These are phyloP conservation scores for Nymphalis c-album DNA, from an alignment of 2,888 invertebrate genomes.

Conservation along the genomic window DNA sequence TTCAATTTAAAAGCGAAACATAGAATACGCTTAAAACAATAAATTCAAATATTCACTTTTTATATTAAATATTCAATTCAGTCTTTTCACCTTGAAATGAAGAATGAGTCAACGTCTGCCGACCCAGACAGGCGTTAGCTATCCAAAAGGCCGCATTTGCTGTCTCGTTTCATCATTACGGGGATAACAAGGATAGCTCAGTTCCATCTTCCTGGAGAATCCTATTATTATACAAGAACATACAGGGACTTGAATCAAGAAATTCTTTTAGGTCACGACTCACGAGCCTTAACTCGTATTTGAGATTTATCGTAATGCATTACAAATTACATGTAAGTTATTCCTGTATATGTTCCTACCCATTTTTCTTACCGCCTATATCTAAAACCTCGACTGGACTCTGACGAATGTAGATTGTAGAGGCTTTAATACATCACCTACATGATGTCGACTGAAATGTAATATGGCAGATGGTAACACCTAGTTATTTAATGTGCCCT, in stretches of 20 bases:
- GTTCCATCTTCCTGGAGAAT: slow-evolving; percentile 20
- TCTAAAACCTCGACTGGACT: no score
- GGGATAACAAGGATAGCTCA: slow-evolving; percentile 11
- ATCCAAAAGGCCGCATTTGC: slow-evolving; percentile 39
- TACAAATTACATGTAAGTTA: no score
- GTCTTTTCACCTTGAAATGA: slow-evolving; percentile 40
- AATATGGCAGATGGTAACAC: no score
- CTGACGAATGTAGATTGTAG: no score
- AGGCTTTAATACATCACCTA: no score
- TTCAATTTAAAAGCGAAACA: neutral
- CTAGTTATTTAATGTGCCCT: neutral
- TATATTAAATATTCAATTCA: slow-evolving; percentile 20
- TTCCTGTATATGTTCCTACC: no score
- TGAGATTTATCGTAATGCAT: no score
- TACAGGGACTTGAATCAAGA: slow-evolving; percentile 1
- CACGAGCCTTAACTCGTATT: neutral
- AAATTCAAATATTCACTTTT: slow-evolving; percentile 17
- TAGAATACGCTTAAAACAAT: slow-evolving; percentile 4
- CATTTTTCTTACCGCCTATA: no score
- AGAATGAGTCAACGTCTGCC: slow-evolving; percentile 65
- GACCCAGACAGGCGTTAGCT: slow-evolving; percentile 51
- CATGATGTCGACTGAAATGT: no score
- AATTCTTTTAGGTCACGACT: slow-evolving; percentile 10
- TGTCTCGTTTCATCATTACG: slow-evolving; percentile 20
- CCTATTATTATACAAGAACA: slow-evolving; percentile 18